Percentiles rank a stretch among this genome's conserved stretches.
phyloP scores from a whole-genome alignment of 2,888 invertebrate genomes.

The Alloplasta piceator region DNA sequence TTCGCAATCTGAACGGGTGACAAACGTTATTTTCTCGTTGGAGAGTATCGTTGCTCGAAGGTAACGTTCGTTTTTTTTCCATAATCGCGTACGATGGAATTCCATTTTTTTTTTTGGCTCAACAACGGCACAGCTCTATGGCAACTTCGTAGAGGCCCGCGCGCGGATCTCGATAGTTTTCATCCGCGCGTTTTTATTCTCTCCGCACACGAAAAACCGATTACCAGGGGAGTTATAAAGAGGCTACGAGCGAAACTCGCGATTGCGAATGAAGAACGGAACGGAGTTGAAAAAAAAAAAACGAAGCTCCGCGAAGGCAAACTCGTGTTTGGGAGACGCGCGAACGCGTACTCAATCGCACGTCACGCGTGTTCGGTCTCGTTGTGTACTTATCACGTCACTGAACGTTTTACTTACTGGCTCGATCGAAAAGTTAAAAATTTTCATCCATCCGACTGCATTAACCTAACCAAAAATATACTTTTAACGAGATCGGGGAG shows the following conservation, averaged over 20 bases:
- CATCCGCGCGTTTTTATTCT: constrained; percentile 4
- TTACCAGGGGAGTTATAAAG: neutral
- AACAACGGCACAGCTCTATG: constrained; percentile 25
- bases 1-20: neutral
- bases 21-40: constrained; percentile 69
- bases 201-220: constrained; percentile 16
- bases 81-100: constrained; percentile 51
- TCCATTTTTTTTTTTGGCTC: constrained; percentile 33
- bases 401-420: constrained; percentile 59
- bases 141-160: constrained; percentile 23
- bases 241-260: constrained; percentile 27
- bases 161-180: neutral
- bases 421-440: constrained; percentile 35
- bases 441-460: constrained; percentile 50
- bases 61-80: constrained; percentile 14
- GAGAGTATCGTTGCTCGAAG: constrained; percentile 28
- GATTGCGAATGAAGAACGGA: neutral
- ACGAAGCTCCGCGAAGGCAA: constrained; percentile 22
- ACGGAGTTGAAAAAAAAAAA: constrained; percentile 5
- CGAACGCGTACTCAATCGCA: constrained; percentile 37
- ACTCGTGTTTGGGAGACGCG: constrained; percentile 53
- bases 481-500: constrained; percentile 73
- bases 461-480: constrained; percentile 81
- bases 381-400: constrained; percentile 49
- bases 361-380: constrained; percentile 5